phyloP scores from a whole-genome alignment of 2,888 invertebrate species.

The Eulithis testata region DNA sequence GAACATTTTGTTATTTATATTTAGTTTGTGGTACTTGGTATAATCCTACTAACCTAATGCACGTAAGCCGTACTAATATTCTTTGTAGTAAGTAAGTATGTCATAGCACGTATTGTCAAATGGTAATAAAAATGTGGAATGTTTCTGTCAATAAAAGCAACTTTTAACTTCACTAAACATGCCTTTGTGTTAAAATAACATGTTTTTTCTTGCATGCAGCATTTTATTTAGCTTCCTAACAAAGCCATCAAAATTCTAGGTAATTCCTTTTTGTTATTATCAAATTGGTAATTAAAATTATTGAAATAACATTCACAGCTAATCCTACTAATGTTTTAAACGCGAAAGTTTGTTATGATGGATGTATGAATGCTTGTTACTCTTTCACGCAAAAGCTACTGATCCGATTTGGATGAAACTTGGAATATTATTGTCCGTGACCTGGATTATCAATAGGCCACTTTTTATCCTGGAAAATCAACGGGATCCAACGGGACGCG shows the following conservation, averaged over 20 bases:
- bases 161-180: neutral
- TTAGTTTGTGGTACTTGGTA: conserved; percentile 14
- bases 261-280: conserved; percentile 23
- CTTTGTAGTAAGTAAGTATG: neutral
- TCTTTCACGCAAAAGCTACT: too few species aligned
- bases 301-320: too few species aligned
- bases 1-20: conserved; percentile 12
- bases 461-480: too few species aligned
- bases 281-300: too few species aligned
- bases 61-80: neutral
- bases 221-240: conserved; percentile 36
- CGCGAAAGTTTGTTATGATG: too few species aligned
- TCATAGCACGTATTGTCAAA: neutral
- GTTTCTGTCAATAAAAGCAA: neutral
- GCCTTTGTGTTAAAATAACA: conserved; percentile 20
- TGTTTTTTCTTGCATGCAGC: conserved; percentile 35
- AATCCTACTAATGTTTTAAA: too few species aligned
- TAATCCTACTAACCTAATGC: neutral
- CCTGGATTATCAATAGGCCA: too few species aligned
- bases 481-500: too few species aligned
- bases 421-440: too few species aligned
- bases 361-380: too few species aligned
- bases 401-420: too few species aligned
- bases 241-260: conserved; percentile 24
- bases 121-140: too few species aligned